Percentiles rank a stretch among this genome's conserved stretches.
phyloP scores from a whole-genome alignment of 2,888 invertebrate genomes.

The Lomographa bimaculata region DNA sequence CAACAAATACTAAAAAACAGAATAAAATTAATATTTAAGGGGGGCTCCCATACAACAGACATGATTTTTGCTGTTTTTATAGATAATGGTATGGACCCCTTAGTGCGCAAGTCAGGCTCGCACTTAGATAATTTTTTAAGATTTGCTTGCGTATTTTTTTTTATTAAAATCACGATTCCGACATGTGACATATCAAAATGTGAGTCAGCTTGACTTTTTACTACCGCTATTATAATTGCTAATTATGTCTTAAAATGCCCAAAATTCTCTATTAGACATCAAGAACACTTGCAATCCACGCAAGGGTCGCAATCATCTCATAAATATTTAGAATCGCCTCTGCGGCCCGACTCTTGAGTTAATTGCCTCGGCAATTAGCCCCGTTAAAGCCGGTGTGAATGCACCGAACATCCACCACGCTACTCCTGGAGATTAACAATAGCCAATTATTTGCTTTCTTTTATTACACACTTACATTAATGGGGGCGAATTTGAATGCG shows the following conservation, averaged over 20 bases:
- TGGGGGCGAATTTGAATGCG: slow-evolving; percentile 7
- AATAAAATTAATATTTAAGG: too few species aligned
- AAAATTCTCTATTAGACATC: slow-evolving; percentile 7
- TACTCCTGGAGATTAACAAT: slow-evolving; percentile 44
- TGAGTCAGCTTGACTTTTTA: too few species aligned
- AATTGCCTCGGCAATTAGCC: slow-evolving; percentile 66
- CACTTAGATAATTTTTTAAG: too few species aligned
- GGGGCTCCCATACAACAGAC: too few species aligned
- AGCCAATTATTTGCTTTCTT: slow-evolving; percentile 34
- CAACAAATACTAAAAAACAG: too few species aligned
- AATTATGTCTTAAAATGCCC: slow-evolving; percentile 1
- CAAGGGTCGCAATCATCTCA: slow-evolving; percentile 34
- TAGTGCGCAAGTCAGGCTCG: too few species aligned
- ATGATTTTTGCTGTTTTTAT: too few species aligned
- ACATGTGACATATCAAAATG: too few species aligned
- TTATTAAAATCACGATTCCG: too few species aligned
- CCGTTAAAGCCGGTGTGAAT: slow-evolving; percentile 46
- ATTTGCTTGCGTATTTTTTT: too few species aligned
- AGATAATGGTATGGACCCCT: too few species aligned
- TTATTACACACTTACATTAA: slow-evolving; percentile 18
- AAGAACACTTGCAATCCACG: slow-evolving; percentile 9
- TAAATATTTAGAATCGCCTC: slow-evolving; percentile 49
- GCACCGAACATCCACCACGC: slow-evolving; percentile 37
- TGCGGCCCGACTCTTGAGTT: slow-evolving; percentile 48
- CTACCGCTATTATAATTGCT: too few species aligned